Conservation (phyloP, 2,888 invertebrate species). For the Xestia ashworthii region DNA sequence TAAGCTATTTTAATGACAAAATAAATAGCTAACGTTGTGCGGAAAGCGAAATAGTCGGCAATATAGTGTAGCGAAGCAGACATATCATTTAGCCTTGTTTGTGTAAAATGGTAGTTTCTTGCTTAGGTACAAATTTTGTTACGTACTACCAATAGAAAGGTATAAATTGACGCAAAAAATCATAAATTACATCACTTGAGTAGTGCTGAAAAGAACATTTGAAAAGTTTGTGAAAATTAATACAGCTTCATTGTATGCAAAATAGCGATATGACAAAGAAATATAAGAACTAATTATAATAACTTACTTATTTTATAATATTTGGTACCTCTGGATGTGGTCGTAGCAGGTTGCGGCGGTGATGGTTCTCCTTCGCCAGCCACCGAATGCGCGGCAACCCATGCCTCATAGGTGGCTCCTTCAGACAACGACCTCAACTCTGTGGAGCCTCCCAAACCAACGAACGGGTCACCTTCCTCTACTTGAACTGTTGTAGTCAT, state of each 20-base stretch:
- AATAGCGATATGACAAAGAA: conserved; percentile 31
- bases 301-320: too few relatives aligned
- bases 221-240: not conserved
- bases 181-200: not conserved
- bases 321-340: conserved; percentile 92
- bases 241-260: conserved; percentile 4
- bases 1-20: not conserved
- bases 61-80: not conserved
- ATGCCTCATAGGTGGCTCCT: conserved; percentile 95
- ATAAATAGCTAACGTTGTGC: not conserved
- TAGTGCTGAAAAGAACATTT: not conserved
- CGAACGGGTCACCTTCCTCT: conserved; percentile 80
- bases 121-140: not conserved
- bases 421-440: conserved; percentile 93
- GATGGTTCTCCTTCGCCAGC: conserved; percentile 96
- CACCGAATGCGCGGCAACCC: conserved; percentile 96
- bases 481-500: conserved; percentile 86
- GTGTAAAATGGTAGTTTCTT: too few relatives aligned
- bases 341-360: conserved; percentile 93
- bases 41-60: not conserved
- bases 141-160: not conserved
- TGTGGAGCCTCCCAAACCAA: conserved; percentile 89
- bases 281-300: conserved; percentile 9
- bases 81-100: too few relatives aligned
- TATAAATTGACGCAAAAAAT: not conserved